Base-by-base conservation (phyloP, 2,888 invertebrate species). In the Agrochola litura region DNA sequence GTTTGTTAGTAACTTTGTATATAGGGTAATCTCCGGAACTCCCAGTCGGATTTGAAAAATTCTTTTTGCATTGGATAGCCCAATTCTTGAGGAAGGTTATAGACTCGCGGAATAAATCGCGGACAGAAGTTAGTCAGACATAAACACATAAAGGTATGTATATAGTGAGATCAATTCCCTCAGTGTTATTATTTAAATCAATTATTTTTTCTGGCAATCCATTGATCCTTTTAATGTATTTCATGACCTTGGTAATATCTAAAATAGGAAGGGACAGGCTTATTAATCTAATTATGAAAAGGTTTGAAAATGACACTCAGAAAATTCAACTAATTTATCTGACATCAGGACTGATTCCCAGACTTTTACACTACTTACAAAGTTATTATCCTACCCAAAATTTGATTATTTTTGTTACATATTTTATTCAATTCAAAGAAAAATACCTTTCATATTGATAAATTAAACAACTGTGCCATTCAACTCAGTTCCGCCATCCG, bases 381-480 rank as follows among this genome's bases (percentile, higher is more conserved):
- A 43, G n/a, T 19, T 66, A 66, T 46, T 46, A 25, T 66, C 19
- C 12, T 43, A 46, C 65, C 4, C 12, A 25, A 12, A 46, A 22
- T 65, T 65, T 10, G 19, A 25, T 25, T 25, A 6, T 19, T 66
- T 46, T 46, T 19, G 4, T 19, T 19, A 46, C 5, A 30, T 30
- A 30, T 9, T 22, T 46, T 0, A 25, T 22, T 69, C 5, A n/a
- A 3, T n/a, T 43, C 19, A 19, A 64, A 58, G 3, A 58, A 74
- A 56, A 76, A 16, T 0, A 76, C 52, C 54, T 68, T 54, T n/a
- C 41, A 43, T 83, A 6, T 41, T 64, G 49, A 80, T 73, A 84
- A 81, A 73, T 73, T 73, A 66, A 74, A 61, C 61, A 81, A 69
- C 2, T 73, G 25, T 8, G 65, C 49, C 56, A 56, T 43, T 65